Conservation (phyloP, 2,797 vertebrate genomes). For the Lemur catta region DNA sequence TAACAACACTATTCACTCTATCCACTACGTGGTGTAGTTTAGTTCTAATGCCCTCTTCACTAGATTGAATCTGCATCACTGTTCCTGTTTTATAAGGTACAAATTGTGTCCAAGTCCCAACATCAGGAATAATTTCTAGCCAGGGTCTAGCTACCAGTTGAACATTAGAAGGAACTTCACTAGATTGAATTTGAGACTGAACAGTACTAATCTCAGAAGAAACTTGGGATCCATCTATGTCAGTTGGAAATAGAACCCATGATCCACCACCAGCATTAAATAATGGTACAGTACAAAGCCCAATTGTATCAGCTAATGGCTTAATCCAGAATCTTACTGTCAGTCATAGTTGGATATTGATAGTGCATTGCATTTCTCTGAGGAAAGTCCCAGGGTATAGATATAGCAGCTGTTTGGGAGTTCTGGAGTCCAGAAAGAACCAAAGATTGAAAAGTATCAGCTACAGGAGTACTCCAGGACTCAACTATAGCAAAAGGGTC, state of each 20-base stretch:
- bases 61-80: neutral
- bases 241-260: neutral
- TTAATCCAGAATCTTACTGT: neutral
- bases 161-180: neutral
- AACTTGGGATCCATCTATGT: neutral
- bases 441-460: neutral
- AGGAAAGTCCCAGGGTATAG: neutral
- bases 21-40: neutral
- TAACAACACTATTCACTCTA: neutral
- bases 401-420: accelerated
- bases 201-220: neutral
- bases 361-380: neutral
- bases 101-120: neutral
- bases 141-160: neutral
- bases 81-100: neutral
- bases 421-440: neutral
- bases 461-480: accelerated
- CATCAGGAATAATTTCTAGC: neutral
- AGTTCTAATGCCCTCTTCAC: neutral
- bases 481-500: neutral
- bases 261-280: neutral
- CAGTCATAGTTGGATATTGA: neutral
- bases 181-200: neutral
- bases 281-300: neutral
- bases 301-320: neutral